Base-by-base conservation (phyloP, 2,797 vertebrate genomes). In the Acanthopagrus latus region DNA sequence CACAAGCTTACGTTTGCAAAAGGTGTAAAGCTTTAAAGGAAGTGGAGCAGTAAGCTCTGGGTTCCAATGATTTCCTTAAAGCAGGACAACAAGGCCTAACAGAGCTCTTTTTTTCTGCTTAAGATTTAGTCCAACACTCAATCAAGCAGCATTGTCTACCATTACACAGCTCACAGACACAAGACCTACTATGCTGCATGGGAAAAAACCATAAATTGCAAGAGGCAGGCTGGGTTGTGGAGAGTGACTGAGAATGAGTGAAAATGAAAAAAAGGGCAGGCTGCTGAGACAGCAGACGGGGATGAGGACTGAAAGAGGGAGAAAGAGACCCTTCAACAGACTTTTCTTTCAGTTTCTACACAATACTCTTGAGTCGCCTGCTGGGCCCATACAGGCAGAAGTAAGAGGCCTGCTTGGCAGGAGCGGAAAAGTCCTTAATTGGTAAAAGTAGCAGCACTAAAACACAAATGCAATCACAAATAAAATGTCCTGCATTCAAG, bases 301-400 rank as follows among this genome's bases (percentile, higher is more conserved):
- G 84, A 78, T 38, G 74, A 74, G 81, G 73, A 82, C 18, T 87
- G 82, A 91, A 89, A 75, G 86, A 81, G 13, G 4, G 57, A 81
- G 88, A 90, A 84, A 92, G 78, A 92, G 82, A 91, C 89, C 69
- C 82, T 86, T 86, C 77, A 90, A 88, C 86, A 86, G 86, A 86
- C 86, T 91, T 89, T 90, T 87, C 92, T 93, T 91, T 93, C 78
- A 91, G 87, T 91, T 88, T 91, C 86, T 60, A 87, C 89, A 92
- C 91, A 94, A 92, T 91, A 80, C 91, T 33, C 29, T 33, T 85
- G 75, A 90, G 89, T 89, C 54, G 83, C 94, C 94, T 93, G 92
- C 94, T 94, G 94, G 90, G 93, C 86, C 90, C 75, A 88, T 89
- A 92, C 85, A 93, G 77, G 91, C 91, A 86, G 79, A 91, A 92